Base-by-base conservation (phyloP, 2,113 vertebrate genomes). In the Sinocyclocheilus maitianheensis region DNA sequence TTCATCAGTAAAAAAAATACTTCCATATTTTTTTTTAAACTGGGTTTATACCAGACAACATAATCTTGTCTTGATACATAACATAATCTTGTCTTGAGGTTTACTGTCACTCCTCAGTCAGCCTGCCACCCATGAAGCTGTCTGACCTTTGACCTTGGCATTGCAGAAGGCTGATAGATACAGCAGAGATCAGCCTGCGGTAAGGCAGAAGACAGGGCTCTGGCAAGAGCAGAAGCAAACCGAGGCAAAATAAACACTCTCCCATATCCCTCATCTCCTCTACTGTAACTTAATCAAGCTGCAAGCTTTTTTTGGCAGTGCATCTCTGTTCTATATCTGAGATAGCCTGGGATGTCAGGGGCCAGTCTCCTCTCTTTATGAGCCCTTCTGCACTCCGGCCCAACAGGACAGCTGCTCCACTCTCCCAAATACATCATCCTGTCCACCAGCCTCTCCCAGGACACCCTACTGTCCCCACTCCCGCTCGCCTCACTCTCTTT, bases 381-480 rank as follows among this genome's bases (percentile, higher is more conserved):
- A 90, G 76, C 87, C 84, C 46, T 12, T 9, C 24, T 30, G 90
- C 0, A 0, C 88, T 90, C 90, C 58, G 80, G 85, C 90, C 90
- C 83, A 82, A 88, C 84, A 0, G 89, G 82, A 90, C 91, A 87
- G 83, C 90, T 90, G 91, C 34, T 91, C 83, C 85, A 77, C 86
- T 89, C 85, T 94, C 91, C 92, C 94, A 93, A 91, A 92, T 95
- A 90, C 92, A 89, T 88, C 90, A 89, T 9, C 58, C 24, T 65
- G 92, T 93, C 91, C 92, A 92, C 77, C 89, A 92, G 89, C 87
- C 77, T 88, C 80, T 94, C 89, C 40, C 86, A 89, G 92, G 91
- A 92, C 87, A 81, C 80, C 88, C 91, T 90, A 91, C 90, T 92
- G 89, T 92, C 62, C 67, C 65, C 83, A 22, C 26, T 76, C 65